These are phyloP conservation scores for Karalla daura DNA, from an alignment of 2,797 vertebrate genomes.

Conservation along the genomic window DNA sequence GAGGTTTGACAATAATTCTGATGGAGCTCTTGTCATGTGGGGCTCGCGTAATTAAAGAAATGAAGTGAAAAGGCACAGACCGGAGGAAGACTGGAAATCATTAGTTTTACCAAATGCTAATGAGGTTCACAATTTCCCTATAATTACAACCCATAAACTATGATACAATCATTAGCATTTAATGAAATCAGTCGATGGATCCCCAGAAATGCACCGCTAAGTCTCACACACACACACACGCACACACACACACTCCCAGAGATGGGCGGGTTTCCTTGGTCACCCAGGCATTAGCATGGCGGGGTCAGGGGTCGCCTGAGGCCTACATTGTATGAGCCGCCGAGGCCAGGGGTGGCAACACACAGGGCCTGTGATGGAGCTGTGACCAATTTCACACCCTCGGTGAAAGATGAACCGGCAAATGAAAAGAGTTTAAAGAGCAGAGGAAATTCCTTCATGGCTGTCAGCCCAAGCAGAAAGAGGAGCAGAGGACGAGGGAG, in stretches of 20 bases:
- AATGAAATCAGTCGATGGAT: not conserved
- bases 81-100: not conserved
- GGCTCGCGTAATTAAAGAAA: constrained; percentile 46
- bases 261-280: constrained; percentile 44
- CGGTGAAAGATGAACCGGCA: constrained; percentile 66
- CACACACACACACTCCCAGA: not conserved
- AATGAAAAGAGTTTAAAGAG: constrained; percentile 64
- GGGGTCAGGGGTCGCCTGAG: constrained; percentile 67
- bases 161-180: not conserved
- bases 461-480: constrained; percentile 27
- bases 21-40: constrained; percentile 43
- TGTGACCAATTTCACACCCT: constrained; percentile 70
- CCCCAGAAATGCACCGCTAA: not conserved
- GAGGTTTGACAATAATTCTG: constrained; percentile 56
- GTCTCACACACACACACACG: constrained; percentile 1
- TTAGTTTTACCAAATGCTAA: constrained; percentile 5
- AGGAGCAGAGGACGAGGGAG: not conserved
- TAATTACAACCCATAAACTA: not conserved
- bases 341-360: constrained; percentile 56
- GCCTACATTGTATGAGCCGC: constrained; percentile 67
- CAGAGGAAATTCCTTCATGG: constrained; percentile 54
- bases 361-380: constrained; percentile 55
- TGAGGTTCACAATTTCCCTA: not conserved
- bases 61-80: constrained; percentile 26
- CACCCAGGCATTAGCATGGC: constrained; percentile 73